Evolutionary conservation across 1,140 invertebrate species (phyloP), one percentile per base, ranked within the genome.

Genomic region (Galleria mellonella): DNA sequence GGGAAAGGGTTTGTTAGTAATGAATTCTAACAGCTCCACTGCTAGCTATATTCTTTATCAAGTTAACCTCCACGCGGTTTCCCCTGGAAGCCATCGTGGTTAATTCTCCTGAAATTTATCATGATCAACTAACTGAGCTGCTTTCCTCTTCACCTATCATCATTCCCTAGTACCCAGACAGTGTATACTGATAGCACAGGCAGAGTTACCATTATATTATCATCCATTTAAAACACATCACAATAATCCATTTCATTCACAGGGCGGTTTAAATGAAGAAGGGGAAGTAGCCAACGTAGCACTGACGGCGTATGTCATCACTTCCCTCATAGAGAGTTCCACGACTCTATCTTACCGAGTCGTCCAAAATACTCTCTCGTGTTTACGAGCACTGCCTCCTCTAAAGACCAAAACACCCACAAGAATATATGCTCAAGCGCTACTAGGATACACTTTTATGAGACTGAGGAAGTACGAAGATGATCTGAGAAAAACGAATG

Each of bases 271-370:
- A 0, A 86, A 89, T 72, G 76, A 77, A 51, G 79, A 89, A 4
- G 89, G 91, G 0, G 90, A 92, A 33, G 77, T 79, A 15, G 87
- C 89, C 1, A 88, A 82, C 23, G 77, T 89, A 0, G 88, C 89
- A 0, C 72, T 93, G 7, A 92, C 92, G 0, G 91, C 92, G 0
- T 93, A 92, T 64, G 89, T 92, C 28, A 55, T 92, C 4, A 88
- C 91, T 1, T 88, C 92, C 0, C 83, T 93, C 1, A 52, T 92
- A 1, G 91, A 93, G 55, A 89, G 89, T 12, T 1, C 77, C 65
- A 27, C 70, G 53, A 9, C 55, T 4, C 55, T 89, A 9, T 65
- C 82, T 2, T 55, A 77, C 1, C 64, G 83, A 8, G 55, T 87
- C 3, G 71, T 89, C 7, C 71, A 77, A 0, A 88, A 89, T 57